A percentile compares a stretch with the other conserved stretches of the same genome.
phyloP scores from a whole-genome alignment of 2,888 invertebrate genomes.

The Toxonevra muliebris region DNA sequence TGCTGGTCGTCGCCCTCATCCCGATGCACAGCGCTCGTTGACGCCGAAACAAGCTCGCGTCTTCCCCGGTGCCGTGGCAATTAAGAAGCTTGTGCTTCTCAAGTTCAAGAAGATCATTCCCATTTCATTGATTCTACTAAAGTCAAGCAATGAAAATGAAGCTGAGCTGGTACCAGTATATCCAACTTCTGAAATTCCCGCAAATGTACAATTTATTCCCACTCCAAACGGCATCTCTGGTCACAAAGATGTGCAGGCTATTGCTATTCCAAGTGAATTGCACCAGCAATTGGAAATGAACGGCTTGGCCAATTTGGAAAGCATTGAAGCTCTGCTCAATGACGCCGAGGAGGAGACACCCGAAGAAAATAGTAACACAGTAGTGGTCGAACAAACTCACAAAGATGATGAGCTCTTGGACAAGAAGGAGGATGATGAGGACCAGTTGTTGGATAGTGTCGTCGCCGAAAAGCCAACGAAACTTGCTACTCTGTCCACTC shows the following conservation, averaged over 20 bases:
- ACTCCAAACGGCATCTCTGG: constrained; percentile 58
- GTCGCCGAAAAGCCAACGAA: constrained; percentile 26
- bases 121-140: constrained; percentile 55
- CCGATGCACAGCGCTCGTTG: constrained; percentile 16
- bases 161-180: constrained; percentile 60
- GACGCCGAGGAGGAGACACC: constrained; percentile 44
- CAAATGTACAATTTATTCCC: constrained; percentile 56
- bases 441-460: constrained; percentile 48
- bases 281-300: constrained; percentile 54
- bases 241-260: constrained; percentile 58
- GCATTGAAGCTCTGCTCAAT: constrained; percentile 51
- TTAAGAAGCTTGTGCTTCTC: constrained; percentile 58
- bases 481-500: constrained; percentile 2
- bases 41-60: constrained; percentile 45
- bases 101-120: constrained; percentile 60
- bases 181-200: constrained; percentile 56
- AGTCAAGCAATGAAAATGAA: constrained; percentile 55
- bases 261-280: constrained; percentile 57
- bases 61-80: constrained; percentile 55
- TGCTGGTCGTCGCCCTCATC: constrained; percentile 25
- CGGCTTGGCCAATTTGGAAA: constrained; percentile 53
- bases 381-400: constrained; percentile 40
- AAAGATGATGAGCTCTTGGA: constrained; percentile 52
- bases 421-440: constrained; percentile 53
- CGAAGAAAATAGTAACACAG: constrained; percentile 42